These are phyloP conservation scores for Leptoteleia sp. DNA, from an alignment of 1,140 invertebrate species.

Conservation along the genomic window DNA sequence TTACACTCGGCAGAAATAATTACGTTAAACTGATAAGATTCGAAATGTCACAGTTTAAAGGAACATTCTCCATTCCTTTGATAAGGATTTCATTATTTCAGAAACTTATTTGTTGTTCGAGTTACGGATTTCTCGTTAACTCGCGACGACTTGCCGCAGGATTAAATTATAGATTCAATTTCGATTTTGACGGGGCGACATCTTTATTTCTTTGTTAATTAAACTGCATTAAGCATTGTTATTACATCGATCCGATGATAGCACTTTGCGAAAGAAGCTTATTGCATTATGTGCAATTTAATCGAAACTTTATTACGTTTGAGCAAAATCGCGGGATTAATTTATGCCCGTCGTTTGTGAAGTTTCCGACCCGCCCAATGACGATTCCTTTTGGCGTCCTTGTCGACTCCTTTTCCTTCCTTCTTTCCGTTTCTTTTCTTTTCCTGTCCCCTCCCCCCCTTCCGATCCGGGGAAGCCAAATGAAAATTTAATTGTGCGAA, in stretches of 20 bases:
- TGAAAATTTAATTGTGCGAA: conserved; percentile 9
- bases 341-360: conserved; percentile 13
- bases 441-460: neutral
- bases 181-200: conserved; percentile 12
- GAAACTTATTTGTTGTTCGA: conserved; percentile 46
- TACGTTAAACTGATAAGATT: conserved; percentile 62
- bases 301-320: conserved; percentile 8
- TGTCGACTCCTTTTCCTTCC: too few species aligned
- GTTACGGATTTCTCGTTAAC: conserved; percentile 41
- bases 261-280: conserved; percentile 35
- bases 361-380: too few species aligned
- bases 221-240: conserved; percentile 23
- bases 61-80: conserved; percentile 43
- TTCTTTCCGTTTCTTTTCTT: neutral
- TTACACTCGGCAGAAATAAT: conserved; percentile 56
- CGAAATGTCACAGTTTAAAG: conserved; percentile 57
- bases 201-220: conserved; percentile 47
- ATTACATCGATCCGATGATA: conserved; percentile 31
- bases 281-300: conserved; percentile 24
- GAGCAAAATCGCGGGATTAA: conserved; percentile 12
- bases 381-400: too few species aligned
- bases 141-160: neutral
- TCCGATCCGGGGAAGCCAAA: neutral
- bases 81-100: conserved; percentile 46
- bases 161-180: conserved; percentile 48